Evolutionary conservation across 1,140 invertebrate species (phyloP).

Genomic region (Battus philenor): DNA sequence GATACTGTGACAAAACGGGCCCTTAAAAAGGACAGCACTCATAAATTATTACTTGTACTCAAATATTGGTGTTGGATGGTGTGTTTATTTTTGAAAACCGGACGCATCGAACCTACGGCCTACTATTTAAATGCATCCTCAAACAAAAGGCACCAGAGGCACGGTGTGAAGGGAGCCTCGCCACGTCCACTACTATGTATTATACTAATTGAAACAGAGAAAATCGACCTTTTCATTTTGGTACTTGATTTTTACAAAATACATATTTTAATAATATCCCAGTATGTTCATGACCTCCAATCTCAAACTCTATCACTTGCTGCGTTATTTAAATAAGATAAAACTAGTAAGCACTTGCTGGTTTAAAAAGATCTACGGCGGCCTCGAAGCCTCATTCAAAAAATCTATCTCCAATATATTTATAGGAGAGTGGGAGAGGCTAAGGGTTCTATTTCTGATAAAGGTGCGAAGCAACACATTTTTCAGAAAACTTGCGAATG

Average conservation of each 20-base stretch:
- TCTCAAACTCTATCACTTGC: too few species aligned
- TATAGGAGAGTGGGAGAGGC: too few species aligned
- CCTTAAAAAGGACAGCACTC: slow-evolving; percentile 44
- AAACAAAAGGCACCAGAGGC: slow-evolving; percentile 59
- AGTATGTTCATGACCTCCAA: too few species aligned
- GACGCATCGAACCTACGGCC: slow-evolving; percentile 52
- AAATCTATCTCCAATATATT: too few species aligned
- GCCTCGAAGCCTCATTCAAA: too few species aligned
- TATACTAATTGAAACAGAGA: slow-evolving; percentile 60
- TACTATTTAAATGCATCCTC: slow-evolving; percentile 70
- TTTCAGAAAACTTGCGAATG: too few species aligned
- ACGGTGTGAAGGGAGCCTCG: slow-evolving; percentile 55
- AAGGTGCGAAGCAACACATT: too few species aligned
- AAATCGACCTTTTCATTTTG: slow-evolving; percentile 28
- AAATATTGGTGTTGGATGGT: slow-evolving; percentile 51
- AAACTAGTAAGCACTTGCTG: too few species aligned
- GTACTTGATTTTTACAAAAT: slow-evolving; percentile 30
- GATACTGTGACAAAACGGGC: slow-evolving; percentile 24
- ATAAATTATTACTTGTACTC: slow-evolving; percentile 61
- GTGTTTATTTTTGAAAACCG: slow-evolving; percentile 62
- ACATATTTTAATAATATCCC: too few species aligned
- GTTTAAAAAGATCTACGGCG: too few species aligned
- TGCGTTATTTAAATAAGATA: too few species aligned
- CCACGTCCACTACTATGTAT: slow-evolving; percentile 49
- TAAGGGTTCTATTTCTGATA: too few species aligned